Base-by-base conservation (phyloP, 2,888 invertebrate species). In the Mimumesa dahlbomi region DNA sequence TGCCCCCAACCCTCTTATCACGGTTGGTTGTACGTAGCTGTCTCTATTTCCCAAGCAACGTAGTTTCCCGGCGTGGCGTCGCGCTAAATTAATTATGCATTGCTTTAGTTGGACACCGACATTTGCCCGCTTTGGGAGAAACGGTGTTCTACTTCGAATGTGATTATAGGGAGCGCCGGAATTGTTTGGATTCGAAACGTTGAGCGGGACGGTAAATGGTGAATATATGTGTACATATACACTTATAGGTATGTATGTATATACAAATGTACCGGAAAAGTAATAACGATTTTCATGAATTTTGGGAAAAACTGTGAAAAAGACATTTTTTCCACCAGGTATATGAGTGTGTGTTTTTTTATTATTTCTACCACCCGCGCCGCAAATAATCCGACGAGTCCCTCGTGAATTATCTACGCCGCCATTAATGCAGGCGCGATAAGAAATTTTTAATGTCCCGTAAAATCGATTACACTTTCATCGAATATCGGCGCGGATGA, bases 51-150 rank as follows among this genome's bases (percentile, higher is more conserved):
- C 16, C 16, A 14, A 11, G 6, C 2, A 2, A 34, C 34, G 40
- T 5, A n/a, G 40, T 2, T 43, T 40, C 49, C 16, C 63, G 11
- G 57, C 72, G 65, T 68, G 56, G 38, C 66, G 62, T 48, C 73
- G 64, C 65, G 78, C 46, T 73, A 62, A 78, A 79, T 79, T 79
- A 79, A 78, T 79, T 79, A 79, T 68, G 69, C 78, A 76, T 72
- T 66, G 68, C 58, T 64, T 69, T 63, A 66, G 64, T 75, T 75
- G 56, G 75, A 68, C 56, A 63, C 43, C 57, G 63, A 57, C 63
- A 57, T 58, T 63, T 59, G 73, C 56, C 54, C 53, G 67, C 66
- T 71, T 62, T 48, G 13, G 38, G 29, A 36, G 38, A 34, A 31
- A 9, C 42, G 56, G 16, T 46, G 18, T 36, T 42, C 34, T 46